These are phyloP conservation scores for Opisthograptis luteolata DNA, from an alignment of 2,888 invertebrate genomes.

Conservation along the genomic window DNA sequence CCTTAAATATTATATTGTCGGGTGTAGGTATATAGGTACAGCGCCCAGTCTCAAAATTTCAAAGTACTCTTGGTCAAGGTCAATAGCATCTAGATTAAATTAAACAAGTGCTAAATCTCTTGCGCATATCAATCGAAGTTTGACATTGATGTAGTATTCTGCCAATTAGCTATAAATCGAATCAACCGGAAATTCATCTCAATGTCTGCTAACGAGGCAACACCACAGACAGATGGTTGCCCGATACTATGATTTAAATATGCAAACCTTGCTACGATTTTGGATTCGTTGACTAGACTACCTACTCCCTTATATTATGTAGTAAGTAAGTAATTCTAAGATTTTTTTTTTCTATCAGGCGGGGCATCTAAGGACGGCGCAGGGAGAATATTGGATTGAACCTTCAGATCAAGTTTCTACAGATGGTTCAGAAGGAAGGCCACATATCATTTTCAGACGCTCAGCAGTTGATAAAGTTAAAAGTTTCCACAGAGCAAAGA, in stretches of 20 bases:
- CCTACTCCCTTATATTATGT: not conserved
- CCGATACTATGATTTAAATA: conserved; percentile 23
- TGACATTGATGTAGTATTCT: conserved; percentile 40
- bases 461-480: conserved; percentile 84
- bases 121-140: conserved; percentile 38
- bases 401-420: conserved; percentile 84
- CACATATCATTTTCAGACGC: conserved; percentile 88
- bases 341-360: conserved; percentile 74
- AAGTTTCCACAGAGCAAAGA: conserved; percentile 68
- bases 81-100: conserved; percentile 33
- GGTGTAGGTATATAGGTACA: too few relatives aligned
- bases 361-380: conserved; percentile 87
- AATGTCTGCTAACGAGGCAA: conserved; percentile 41
- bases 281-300: conserved; percentile 7
- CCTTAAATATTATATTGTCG: too few relatives aligned
- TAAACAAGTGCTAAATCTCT: conserved; percentile 36
- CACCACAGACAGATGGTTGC: conserved; percentile 23
- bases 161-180: conserved; percentile 41
- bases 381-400: conserved; percentile 89
- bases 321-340: not conserved
- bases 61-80: conserved; percentile 27
- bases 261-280: conserved; percentile 10
- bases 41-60: not conserved
- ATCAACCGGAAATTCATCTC: conserved; percentile 41
- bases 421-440: conserved; percentile 73